Evolutionary conservation across 2,113 vertebrate genomes (phyloP).

Genomic region (Centrocercus urophasianus): DNA sequence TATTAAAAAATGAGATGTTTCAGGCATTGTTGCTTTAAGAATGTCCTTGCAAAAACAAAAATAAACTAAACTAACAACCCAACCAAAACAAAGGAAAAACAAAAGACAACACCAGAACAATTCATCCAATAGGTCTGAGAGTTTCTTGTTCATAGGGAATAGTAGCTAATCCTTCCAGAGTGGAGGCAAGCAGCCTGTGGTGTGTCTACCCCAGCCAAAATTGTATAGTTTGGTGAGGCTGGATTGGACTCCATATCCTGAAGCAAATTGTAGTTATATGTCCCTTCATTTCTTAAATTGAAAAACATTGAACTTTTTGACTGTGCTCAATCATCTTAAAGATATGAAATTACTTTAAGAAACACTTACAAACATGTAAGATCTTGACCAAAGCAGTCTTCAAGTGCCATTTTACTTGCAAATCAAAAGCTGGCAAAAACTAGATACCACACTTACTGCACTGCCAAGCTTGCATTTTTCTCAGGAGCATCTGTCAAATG

Average conservation of each 20-base stretch:
- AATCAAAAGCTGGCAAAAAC: constrained; percentile 43
- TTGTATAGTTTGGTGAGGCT: background rate
- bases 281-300: background rate
- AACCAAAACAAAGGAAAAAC: background rate
- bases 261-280: background rate
- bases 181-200: background rate
- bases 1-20: background rate
- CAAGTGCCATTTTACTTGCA: constrained; percentile 21
- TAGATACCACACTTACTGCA: constrained; percentile 9
- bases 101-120: background rate
- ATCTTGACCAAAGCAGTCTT: background rate
- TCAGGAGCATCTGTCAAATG: constrained; percentile 14
- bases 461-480: constrained; percentile 34
- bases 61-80: background rate
- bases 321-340: background rate
- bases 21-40: background rate
- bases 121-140: background rate
- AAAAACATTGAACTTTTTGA: background rate
- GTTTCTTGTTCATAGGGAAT: background rate
- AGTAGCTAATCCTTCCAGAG: background rate
- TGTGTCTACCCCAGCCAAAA: background rate
- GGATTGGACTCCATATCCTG: background rate
- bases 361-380: background rate
- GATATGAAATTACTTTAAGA: constrained; percentile 15
- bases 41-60: background rate